These are phyloP conservation scores for Cebus imitator DNA, from an alignment of 2,113 vertebrate species.

Conservation along the genomic window DNA sequence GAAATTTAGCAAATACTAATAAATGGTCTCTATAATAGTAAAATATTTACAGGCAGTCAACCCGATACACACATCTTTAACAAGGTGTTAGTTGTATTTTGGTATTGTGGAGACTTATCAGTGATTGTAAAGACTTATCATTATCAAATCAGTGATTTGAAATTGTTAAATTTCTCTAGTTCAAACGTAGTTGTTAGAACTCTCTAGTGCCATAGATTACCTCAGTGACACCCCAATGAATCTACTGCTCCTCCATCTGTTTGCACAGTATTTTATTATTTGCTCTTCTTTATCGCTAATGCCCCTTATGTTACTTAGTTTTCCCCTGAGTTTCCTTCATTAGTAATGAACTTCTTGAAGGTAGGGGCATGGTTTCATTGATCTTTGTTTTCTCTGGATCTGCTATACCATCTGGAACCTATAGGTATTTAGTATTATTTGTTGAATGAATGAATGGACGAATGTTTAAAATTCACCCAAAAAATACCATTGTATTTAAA, in stretches of 20 bases:
- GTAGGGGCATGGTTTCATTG: not conserved
- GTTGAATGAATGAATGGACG: not conserved
- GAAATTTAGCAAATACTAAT: not conserved
- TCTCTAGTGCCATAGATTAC: fast-evolving
- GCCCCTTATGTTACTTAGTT: not conserved
- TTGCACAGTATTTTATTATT: not conserved
- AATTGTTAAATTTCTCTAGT: too few relatives aligned
- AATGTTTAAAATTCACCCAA: not conserved
- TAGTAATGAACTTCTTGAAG: not conserved
- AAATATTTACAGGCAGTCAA: not conserved
- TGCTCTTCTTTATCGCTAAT: not conserved
- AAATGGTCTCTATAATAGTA: not conserved
- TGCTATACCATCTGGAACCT: not conserved
- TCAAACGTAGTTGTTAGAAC: not conserved
- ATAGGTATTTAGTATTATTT: not conserved
- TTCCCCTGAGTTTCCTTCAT: not conserved
- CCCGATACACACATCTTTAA: not conserved
- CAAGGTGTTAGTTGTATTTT: not conserved
- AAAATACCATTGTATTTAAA: not conserved
- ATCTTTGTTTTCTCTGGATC: not conserved
- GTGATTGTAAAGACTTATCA: not conserved
- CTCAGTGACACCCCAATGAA: not conserved
- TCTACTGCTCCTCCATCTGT: not conserved
- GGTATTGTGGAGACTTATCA: not conserved
- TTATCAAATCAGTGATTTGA: too few relatives aligned